Base-by-base conservation (phyloP, 2,888 invertebrate genomes). In the Panorpa germanica region DNA sequence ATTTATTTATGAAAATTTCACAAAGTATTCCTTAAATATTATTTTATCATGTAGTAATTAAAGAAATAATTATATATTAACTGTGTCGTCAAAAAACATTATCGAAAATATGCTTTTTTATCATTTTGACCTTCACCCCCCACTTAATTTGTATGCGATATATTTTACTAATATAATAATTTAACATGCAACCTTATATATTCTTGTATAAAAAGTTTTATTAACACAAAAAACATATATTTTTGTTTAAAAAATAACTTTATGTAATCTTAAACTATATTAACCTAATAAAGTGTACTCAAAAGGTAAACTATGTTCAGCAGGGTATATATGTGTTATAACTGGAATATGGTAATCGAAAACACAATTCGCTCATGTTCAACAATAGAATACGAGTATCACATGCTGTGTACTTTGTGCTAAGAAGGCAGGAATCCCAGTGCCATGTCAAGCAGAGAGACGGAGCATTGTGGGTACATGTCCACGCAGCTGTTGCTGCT, bases 371-470 rank as follows among this genome's bases (percentile, higher is more conserved):
- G 27, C 31, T 27, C 27, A 13, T 19, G 27, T 22, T 27, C 27
- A 28, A 29, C 41, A 3, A 41, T 37, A 9, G 44, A 44, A 37
- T 51, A 50, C 19, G 47, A n/a, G n/a, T 26, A 31, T 31, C 18
- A 31, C 25, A 26, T 13, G 31, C 21, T 25, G 18, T 26, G 31
- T 31, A 31, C 25, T 20, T 25, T n/a, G n/a, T n/a, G n/a, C n/a
- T n/a, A n/a, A n/a, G n/a, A n/a, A n/a, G n/a, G n/a, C n/a, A n/a
- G n/a, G n/a, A 59, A 59, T 4, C 77, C 77, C 39, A 75, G 54
- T 4, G 72, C 75, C 49, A 75, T 49, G 43, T 78, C 74, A 28
- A 80, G 59, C 37, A 80, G 47, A 1, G 80, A 80, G 41, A 80
- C 59, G 6, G 69, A 68, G 47, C 81, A 81, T 10, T 52, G 53